These are phyloP conservation scores for Entelurus aequoreus DNA, from an alignment of 2,113 vertebrate genomes.

Conservation along the genomic window DNA sequence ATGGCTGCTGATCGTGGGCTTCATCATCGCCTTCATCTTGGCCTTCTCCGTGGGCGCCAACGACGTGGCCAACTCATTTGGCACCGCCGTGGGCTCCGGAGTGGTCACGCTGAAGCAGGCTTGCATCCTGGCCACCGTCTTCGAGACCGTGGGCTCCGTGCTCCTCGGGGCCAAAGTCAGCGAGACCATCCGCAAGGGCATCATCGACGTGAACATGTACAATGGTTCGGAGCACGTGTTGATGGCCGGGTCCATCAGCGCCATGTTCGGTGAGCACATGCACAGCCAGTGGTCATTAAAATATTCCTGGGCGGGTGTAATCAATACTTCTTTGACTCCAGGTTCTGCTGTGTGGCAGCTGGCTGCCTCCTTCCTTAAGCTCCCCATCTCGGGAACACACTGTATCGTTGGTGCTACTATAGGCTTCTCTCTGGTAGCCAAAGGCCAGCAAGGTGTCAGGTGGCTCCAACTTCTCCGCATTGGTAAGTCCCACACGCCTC, in stretches of 20 bases:
- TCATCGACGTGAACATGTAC: constrained; percentile 87
- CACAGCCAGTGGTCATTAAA: neutral
- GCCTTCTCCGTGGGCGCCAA: constrained; percentile 97
- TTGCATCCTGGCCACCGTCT: constrained; percentile 87
- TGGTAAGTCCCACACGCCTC: too few relatives aligned
- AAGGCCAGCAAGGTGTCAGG: constrained; percentile 81
- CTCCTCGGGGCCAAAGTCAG: constrained; percentile 94
- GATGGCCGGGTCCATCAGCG: constrained; percentile 85
- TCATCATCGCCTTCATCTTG: constrained; percentile 90
- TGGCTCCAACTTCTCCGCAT: constrained; percentile 90
- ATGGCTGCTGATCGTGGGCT: constrained; percentile 89
- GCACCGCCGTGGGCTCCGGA: constrained; percentile 93
- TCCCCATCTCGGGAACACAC: constrained; percentile 97
- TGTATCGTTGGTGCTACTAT: constrained; percentile 98
- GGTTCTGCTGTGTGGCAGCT: constrained; percentile 98
- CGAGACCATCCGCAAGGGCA: constrained; percentile 90
- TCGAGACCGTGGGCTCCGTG: constrained; percentile 90
- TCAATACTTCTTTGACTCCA: constrained; percentile 44
- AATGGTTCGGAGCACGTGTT: constrained; percentile 65
- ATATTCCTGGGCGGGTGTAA: neutral
- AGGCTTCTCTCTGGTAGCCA: constrained; percentile 87
- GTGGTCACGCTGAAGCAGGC: constrained; percentile 90
- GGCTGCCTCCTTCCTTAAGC: constrained; percentile 90
- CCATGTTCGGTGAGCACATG: constrained; percentile 89
- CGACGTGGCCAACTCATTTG: constrained; percentile 97